Base-by-base conservation (phyloP, 2,888 invertebrate species). In the Chrysolina haemoptera region DNA sequence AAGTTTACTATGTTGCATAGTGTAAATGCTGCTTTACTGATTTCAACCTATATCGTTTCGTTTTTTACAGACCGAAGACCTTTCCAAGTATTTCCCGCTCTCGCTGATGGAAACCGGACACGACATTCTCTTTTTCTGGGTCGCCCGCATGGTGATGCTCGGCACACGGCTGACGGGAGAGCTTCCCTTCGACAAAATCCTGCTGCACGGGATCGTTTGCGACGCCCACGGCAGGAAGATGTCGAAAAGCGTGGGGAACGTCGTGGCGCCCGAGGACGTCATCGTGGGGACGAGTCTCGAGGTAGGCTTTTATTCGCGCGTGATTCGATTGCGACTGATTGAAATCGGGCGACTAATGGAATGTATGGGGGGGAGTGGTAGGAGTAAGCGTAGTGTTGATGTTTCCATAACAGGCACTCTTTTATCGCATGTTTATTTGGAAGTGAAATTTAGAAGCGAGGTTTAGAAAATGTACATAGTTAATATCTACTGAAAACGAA, bases 121-220 rank as follows among this genome's bases (percentile, higher is more conserved):
- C 86, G 99, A 96, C 84, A 99, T 99, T 84, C 88, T 99, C 63
- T 99, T 99, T 91, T 99, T 99, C 90, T 99, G 99, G 99, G 99
- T 99, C 5, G 99, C 99, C 0, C 91, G 98, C 76, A 99, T 99
- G 99, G 99, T 99, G 0, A 99, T 99, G 93, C 93, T 99, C 83
- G 97, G 98, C 0, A 94, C 95, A 81, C 93, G 96, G 80, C 89
- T 99, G n/a, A 89, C 96, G 70, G 82, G 82, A 59, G 92, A 95
- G 87, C 89, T 99, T 63, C 99, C 99, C 0, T 99, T 99, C 88
- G 93, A 94, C 79, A 94, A 97, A 89, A 93, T 99, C 0, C 96
- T 97, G 85, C 90, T 99, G 14, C 99, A 99, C 88, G 98, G 99
- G 0, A 96, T 99, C 92, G 95, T 99, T 1, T 93, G 99, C 70